These are phyloP conservation scores for fruit fly (Drosophila melanogaster) DNA, from an alignment of 1,140 invertebrate genomes.

Conservation along the genomic window DNA sequence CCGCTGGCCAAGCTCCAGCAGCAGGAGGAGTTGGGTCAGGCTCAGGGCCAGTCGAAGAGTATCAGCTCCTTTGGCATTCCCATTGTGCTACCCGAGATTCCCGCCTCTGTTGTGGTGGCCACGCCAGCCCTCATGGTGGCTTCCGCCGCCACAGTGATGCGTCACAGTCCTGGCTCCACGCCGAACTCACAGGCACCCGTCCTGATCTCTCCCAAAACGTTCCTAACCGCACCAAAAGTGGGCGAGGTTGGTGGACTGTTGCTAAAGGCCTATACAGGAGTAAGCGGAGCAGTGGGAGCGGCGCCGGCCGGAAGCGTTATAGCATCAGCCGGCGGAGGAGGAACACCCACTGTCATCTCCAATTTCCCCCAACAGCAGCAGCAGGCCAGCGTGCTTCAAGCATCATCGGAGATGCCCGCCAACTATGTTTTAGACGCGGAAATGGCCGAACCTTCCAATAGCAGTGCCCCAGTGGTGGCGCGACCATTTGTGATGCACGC, in stretches of 20 bases:
- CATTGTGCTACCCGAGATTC: constrained; percentile 74
- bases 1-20: constrained; percentile 21
- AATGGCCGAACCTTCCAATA: background rate
- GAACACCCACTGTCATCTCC: background rate
- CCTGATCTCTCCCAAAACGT: constrained; percentile 38
- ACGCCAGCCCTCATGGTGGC: constrained; percentile 38
- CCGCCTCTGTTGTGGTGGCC: constrained; percentile 73
- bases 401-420: background rate
- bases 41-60: background rate
- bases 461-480: constrained; percentile 5
- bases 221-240: constrained; percentile 7
- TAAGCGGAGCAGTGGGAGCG: background rate
- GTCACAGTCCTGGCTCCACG: constrained; percentile 42
- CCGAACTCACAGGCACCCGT: constrained; percentile 19
- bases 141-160: constrained; percentile 39
- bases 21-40: background rate
- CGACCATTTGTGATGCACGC: constrained; percentile 53
- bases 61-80: constrained; percentile 58
- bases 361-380: constrained; percentile 11
- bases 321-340: background rate
- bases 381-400: background rate
- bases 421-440: constrained; percentile 11
- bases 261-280: constrained; percentile 41
- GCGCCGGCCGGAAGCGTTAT: background rate
- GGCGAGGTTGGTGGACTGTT: constrained; percentile 18